These are phyloP conservation scores for Macrotis lagotis DNA, from an alignment of 2,113 vertebrate species.

Conservation along the genomic window DNA sequence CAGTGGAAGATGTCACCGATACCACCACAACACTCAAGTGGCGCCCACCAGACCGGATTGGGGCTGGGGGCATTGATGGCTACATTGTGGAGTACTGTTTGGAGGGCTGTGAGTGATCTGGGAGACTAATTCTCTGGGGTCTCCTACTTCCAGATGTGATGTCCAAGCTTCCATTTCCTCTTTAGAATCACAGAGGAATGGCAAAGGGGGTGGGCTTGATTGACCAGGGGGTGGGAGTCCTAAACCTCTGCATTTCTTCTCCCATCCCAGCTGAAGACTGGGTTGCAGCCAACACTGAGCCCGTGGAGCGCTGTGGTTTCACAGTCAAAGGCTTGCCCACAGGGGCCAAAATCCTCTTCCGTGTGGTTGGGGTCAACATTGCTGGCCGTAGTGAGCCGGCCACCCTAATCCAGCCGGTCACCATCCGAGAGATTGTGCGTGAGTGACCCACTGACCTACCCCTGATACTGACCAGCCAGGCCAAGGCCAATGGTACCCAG, in stretches of 20 bases:
- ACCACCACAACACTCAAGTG: constrained; percentile 91
- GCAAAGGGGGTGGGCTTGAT: neutral
- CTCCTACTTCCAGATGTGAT: no score
- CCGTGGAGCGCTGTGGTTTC: constrained; percentile 84
- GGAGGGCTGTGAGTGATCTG: constrained; percentile 87
- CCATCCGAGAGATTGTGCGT: constrained; percentile 91
- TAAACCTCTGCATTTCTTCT: neutral
- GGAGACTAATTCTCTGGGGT: neutral
- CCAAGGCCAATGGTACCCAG: no score
- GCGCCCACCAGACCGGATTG: constrained; percentile 89
- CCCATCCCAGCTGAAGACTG: constrained; percentile 85
- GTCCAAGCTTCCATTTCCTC: no score
- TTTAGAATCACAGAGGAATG: neutral
- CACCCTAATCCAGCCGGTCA: constrained; percentile 85
- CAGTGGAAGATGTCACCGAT: constrained; percentile 91
- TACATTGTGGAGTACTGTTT: constrained; percentile 93
- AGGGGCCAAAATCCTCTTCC: constrained; percentile 90
- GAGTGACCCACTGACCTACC: constrained; percentile 68
- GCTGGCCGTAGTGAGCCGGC: constrained; percentile 89
- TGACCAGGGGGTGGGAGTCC: neutral
- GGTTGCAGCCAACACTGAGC: constrained; percentile 84
- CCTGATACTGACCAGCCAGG: neutral
- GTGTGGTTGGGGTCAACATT: constrained; percentile 89
- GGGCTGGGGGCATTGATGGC: constrained; percentile 91
- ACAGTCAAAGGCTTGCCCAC: constrained; percentile 88